Evolutionary conservation across 2,113 vertebrate genomes (phyloP).

Genomic region (Chiloscyllium plagiosum): DNA sequence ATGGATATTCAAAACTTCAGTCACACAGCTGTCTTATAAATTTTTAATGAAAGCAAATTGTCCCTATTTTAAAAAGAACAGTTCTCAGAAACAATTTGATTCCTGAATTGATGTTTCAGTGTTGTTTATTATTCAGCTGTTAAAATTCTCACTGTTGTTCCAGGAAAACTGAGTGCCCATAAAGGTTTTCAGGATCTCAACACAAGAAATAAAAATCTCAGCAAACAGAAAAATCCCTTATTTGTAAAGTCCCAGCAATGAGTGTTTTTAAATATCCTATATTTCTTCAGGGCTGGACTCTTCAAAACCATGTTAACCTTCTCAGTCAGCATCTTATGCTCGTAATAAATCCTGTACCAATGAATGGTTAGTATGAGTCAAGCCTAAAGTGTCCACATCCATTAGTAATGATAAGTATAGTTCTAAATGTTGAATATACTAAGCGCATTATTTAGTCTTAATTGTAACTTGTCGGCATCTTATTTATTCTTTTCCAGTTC

Average conservation of each 20-base stretch:
- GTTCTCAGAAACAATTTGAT: not conserved
- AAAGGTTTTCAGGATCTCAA: not conserved
- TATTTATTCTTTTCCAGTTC: constrained; percentile 35
- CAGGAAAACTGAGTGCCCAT: not conserved
- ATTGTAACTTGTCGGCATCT: not conserved
- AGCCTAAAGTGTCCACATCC: not conserved
- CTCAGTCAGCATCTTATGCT: not conserved
- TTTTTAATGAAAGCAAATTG: not conserved
- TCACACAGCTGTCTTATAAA: not conserved
- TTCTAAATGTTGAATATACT: not conserved
- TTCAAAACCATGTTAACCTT: not conserved
- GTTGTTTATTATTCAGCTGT: not conserved
- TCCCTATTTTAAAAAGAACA: not conserved
- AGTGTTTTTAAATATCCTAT: not conserved
- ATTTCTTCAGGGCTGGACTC: not conserved
- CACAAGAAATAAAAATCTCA: not conserved
- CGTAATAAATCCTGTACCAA: not conserved
- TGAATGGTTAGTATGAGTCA: not conserved
- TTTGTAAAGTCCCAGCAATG: not conserved
- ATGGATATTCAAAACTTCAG: not conserved
- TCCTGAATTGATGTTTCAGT: not conserved
- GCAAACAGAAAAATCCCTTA: not conserved
- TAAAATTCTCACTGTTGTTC: not conserved
- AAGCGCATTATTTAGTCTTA: not conserved
- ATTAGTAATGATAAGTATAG: not conserved